Evolutionary conservation across 2,113 vertebrate genomes (phyloP), one percentile per base, ranked within the genome.

Genomic region (Entomyzon cyanotis): DNA sequence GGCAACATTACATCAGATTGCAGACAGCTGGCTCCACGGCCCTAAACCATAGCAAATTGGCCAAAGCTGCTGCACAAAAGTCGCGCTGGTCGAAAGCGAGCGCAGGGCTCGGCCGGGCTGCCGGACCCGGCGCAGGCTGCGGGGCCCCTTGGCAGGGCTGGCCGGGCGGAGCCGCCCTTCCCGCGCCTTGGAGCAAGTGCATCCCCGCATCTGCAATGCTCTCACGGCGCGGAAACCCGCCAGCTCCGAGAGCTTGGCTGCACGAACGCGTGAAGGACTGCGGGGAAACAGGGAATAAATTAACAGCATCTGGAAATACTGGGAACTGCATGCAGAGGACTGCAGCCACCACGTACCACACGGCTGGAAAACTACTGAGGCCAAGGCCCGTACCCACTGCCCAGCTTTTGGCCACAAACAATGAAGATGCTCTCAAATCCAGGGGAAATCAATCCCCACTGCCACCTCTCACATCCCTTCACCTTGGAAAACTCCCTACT

Each of bases 1-100:
- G 95, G 98, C 96, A 98, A 98, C 98, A 98, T 98, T 97, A 98
- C 98, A 98, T 98, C 98, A 98, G 97, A 97, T 96, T 98, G 97
- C 97, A 98, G 98, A 98, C 98, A 98, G 98, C 98, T 98, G 98
- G 98, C 98, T 98, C 97, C 97, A 92, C 97, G 87, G 97, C 96
- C 97, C 97, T 92, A 97, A 98, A 97, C 97, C 98, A 98, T 97
- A 98, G 98, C 98, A 96, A 98, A 98, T 92, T 85, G 97, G 96
- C 98, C 97, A 89, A 81, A 96, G 96, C 94, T 85, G 95, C 97
- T 53, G 81, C 95, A 94, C 93, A 98, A 56, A 49, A 94, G 90
- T 93, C 73, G 90, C 69, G 80, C 95, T 95, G 84, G 97, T 97
- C 95, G 98, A 97, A 95, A 96, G 98, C 55, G 69, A 97, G 97